Base-by-base conservation (phyloP, 2,797 vertebrate genomes). In the Semotilus atromaculatus region DNA sequence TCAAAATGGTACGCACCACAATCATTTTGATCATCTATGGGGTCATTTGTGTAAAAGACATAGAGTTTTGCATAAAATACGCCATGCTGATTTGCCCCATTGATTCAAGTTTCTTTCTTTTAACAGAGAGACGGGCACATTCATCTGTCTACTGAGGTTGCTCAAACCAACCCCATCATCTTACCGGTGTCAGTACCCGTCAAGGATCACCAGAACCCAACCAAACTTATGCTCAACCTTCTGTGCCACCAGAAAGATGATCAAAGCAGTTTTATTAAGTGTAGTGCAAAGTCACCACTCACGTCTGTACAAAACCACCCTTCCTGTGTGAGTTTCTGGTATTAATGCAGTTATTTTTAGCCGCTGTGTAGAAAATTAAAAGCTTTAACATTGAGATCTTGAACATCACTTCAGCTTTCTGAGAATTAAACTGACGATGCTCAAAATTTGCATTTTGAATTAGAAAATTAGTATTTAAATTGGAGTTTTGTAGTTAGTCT, bases 101-200 rank as follows among this genome's bases (percentile, higher is more conserved):
- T 64, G 9, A 16, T 78, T 78, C 5, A 10, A 14, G 18, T 21
- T 45, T 66, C 55, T 81, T 94, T 95, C 92, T 96, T 95, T 90
- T 94, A 86, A 94, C 95, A 97, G 96, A 95, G 95, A 90, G 95
- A 96, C 92, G 96, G 93, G 90, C 93, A 95, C 80, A 66, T 93
- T 83, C 93, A 90, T 88, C 92, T 93, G 91, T 87, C 93, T 89
- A 92, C 93, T 86, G 95, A 96, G 93, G 93, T 92, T 81, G 91
- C 95, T 86, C 91, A 91, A 91, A 91, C 93, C 66, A 91, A 93
- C 13, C 93, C 96, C 89, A 94, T 96, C 93, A 93, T 97, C 93
- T 96, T 97, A 94, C 97, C 97, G 19, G 97, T 97, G 87, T 97
- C 97, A 90, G 95, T 97, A 91, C 97, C 96, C 86, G 96, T 97